Conservation (phyloP, 2,888 invertebrate genomes). For the Noctua fimbriata region DNA sequence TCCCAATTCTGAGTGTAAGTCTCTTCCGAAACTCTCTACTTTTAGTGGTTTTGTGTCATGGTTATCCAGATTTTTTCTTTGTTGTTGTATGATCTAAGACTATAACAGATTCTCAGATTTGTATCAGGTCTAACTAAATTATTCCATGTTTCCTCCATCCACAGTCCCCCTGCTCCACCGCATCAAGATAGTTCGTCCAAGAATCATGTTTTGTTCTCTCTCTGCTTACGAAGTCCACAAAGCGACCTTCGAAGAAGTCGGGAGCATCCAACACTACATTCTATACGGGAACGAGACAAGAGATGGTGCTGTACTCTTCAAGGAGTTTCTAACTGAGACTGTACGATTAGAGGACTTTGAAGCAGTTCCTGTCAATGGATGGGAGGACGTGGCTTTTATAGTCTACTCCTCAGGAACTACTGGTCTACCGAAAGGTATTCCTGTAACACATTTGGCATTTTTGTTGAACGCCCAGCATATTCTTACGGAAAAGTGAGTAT, state of each 20-base stretch:
- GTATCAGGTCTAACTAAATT: neutral
- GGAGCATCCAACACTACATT: slow-evolving; percentile 54
- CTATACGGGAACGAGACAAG: slow-evolving; percentile 56
- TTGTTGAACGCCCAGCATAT: slow-evolving; percentile 32
- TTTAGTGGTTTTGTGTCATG: neutral
- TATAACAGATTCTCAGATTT: neutral
- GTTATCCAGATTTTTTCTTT: neutral
- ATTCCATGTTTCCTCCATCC: neutral
- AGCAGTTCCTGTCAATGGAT: slow-evolving; percentile 65
- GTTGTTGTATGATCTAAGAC: neutral
- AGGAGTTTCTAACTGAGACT: slow-evolving; percentile 60
- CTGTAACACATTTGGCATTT: slow-evolving; percentile 67
- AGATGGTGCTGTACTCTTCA: slow-evolving; percentile 50
- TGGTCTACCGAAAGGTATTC: slow-evolving; percentile 71
- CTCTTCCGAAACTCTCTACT: too few species aligned
- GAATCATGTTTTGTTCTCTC: slow-evolving; percentile 68
- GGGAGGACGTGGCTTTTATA: slow-evolving; percentile 63
- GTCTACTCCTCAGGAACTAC: slow-evolving; percentile 73
- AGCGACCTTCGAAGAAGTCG: slow-evolving; percentile 35
- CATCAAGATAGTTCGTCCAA: slow-evolving; percentile 65
- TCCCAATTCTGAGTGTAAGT: too few species aligned
- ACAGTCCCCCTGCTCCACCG: slow-evolving; percentile 67
- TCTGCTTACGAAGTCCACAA: slow-evolving; percentile 57
- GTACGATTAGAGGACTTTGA: slow-evolving; percentile 57
- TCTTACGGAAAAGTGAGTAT: slow-evolving; percentile 48